Evolutionary conservation across 1,140 invertebrate species (phyloP).

Genomic region (Bradynema listronoti): DNA sequence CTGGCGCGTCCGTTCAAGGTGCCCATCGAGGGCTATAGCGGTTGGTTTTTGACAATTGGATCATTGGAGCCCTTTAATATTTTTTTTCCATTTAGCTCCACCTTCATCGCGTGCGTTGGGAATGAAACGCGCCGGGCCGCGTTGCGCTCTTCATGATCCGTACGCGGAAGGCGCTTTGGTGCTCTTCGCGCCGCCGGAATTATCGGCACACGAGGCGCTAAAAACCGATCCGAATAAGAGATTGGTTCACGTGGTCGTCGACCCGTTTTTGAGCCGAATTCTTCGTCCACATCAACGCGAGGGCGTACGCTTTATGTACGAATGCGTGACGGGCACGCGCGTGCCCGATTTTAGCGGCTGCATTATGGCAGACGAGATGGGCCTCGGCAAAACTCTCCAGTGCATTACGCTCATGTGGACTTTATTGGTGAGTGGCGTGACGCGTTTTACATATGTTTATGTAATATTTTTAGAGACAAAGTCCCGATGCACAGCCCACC

Average conservation of each 20-base stretch:
- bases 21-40: constrained; percentile 80
- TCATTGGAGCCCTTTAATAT: constrained; percentile 8
- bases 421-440: constrained; percentile 73
- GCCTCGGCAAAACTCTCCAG: constrained; percentile 86
- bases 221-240: constrained; percentile 65
- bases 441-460: constrained; percentile 59
- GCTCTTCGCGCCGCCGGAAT: constrained; percentile 74
- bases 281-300: constrained; percentile 95
- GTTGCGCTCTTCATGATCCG: constrained; percentile 81
- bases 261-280: constrained; percentile 80
- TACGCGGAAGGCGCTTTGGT: constrained; percentile 84
- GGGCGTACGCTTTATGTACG: constrained; percentile 99
- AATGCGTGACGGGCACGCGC: constrained; percentile 87
- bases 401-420: constrained; percentile 96
- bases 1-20: constrained; percentile 73
- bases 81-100: not conserved
- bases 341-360: constrained; percentile 67
- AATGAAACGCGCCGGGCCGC: constrained; percentile 66
- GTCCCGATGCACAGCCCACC: constrained; percentile 67
- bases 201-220: constrained; percentile 75
- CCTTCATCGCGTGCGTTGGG: constrained; percentile 67
- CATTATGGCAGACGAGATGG: constrained; percentile 60
- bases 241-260: constrained; percentile 82
- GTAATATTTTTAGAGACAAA: constrained; percentile 60
- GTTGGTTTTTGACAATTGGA: constrained; percentile 52